Evolutionary conservation across 2,888 invertebrate species (phyloP).

Genomic region (Ischnus inquisitorius): DNA sequence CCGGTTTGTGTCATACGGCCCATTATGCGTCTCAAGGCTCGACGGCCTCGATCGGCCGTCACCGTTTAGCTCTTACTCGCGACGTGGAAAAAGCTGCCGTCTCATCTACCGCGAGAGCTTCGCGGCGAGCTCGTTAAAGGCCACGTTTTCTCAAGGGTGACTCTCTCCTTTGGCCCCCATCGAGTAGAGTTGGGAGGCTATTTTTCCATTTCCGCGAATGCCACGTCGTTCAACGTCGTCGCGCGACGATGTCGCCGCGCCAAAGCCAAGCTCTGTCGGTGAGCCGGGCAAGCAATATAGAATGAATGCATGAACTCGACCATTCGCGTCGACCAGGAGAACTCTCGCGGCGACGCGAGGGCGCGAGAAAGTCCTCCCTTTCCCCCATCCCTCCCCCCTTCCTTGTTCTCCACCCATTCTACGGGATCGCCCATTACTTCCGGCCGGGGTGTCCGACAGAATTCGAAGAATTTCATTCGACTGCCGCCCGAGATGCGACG

Average conservation of each 20-base stretch:
- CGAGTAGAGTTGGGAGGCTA: constrained; percentile 36
- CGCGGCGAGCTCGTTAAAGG: constrained; percentile 37
- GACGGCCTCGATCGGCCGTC: constrained; percentile 11
- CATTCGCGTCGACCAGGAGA: constrained; percentile 38
- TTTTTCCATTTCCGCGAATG: constrained; percentile 60
- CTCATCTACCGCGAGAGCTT: not conserved
- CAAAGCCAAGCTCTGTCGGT: constrained; percentile 42
- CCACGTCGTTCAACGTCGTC: constrained; percentile 49
- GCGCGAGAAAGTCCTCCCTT: constrained; percentile 75
- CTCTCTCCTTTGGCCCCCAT: constrained; percentile 19
- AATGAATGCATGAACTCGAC: not conserved
- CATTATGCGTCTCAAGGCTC: constrained; percentile 8
- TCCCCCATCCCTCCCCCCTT: constrained; percentile 70
- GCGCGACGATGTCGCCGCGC: not conserved
- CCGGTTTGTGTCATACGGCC: not conserved
- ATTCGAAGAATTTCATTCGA: constrained; percentile 67
- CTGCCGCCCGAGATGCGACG: constrained; percentile 12
- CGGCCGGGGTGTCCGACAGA: constrained; percentile 56
- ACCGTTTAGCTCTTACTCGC: not conserved
- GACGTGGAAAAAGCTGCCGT: not conserved
- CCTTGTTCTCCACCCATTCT: constrained; percentile 31
- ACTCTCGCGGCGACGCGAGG: constrained; percentile 71
- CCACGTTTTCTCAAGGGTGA: constrained; percentile 28
- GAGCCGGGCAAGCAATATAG: constrained; percentile 41
- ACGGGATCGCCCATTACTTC: constrained; percentile 62